These are phyloP conservation scores for Pogonomyrmex californicus DNA, from an alignment of 1,140 invertebrate genomes.

Conservation along the genomic window DNA sequence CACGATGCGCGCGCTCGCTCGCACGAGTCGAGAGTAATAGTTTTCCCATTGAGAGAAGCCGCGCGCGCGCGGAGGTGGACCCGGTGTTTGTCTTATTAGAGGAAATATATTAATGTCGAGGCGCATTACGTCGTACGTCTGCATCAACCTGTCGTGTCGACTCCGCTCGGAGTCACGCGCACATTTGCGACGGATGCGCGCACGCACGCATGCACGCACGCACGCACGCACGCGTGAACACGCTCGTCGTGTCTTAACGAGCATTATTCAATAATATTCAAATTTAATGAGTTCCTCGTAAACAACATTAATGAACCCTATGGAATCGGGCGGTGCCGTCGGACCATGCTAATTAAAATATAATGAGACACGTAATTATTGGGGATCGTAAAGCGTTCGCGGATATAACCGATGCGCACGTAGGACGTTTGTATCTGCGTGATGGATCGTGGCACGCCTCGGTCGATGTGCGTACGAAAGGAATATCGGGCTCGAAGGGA, in stretches of 20 bases:
- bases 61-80: conserved; percentile 59
- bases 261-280: conserved; percentile 84
- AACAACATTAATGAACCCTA: conserved; percentile 83
- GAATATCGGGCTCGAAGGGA: conserved; percentile 55
- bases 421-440: conserved; percentile 60
- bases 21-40: conserved; percentile 42
- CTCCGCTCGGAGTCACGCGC: conserved; percentile 15
- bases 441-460: conserved; percentile 44
- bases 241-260: conserved; percentile 77
- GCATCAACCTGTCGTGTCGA: conserved; percentile 73
- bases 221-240: conserved; percentile 63
- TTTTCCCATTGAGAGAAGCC: conserved; percentile 61
- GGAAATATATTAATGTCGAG: conserved; percentile 78
- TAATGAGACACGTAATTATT: conserved; percentile 85
- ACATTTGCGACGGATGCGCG: not conserved
- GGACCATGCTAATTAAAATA: conserved; percentile 84
- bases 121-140: conserved; percentile 73
- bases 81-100: conserved; percentile 74
- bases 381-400: conserved; percentile 80
- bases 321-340: conserved; percentile 75
- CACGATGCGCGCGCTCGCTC: conserved; percentile 54
- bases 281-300: conserved; percentile 84
- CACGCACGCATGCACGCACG: not conserved
- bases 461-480: conserved; percentile 55
- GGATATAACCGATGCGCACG: conserved; percentile 58